phyloP scores from a whole-genome alignment of 1,140 invertebrate genomes.

The Formica exsecta region DNA sequence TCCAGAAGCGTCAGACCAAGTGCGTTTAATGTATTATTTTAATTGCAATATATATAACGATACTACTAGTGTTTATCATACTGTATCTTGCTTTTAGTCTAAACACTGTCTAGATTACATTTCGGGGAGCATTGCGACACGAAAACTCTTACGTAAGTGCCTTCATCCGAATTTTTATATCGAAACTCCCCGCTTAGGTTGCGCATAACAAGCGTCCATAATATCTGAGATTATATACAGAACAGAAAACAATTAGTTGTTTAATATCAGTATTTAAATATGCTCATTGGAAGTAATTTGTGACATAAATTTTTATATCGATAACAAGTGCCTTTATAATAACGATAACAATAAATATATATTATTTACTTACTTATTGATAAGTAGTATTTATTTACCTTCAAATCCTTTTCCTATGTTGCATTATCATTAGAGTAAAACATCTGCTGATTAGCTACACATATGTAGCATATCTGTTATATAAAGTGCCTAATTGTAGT shows the following conservation, averaged over 20 bases:
- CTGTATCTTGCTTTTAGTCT: slow-evolving; percentile 80
- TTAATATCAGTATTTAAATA: slow-evolving; percentile 86
- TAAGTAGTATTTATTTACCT: slow-evolving; percentile 37
- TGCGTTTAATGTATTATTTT: slow-evolving; percentile 77
- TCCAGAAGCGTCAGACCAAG: slow-evolving; percentile 65
- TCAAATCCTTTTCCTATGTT: too few relatives aligned
- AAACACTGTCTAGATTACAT: slow-evolving; percentile 79
- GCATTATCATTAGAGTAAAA: not conserved
- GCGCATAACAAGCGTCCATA: slow-evolving; percentile 66
- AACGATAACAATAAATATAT: slow-evolving; percentile 85
- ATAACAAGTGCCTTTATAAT: slow-evolving; percentile 85
- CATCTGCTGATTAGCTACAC: not conserved
- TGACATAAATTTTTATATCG: slow-evolving; percentile 85
- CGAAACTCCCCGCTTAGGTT: slow-evolving; percentile 67
- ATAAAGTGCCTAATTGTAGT: too few relatives aligned
- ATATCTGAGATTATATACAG: slow-evolving; percentile 81
- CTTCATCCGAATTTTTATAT: slow-evolving; percentile 54
- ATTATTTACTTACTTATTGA: slow-evolving; percentile 85
- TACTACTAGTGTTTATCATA: slow-evolving; percentile 78
- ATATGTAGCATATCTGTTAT: too few relatives aligned
- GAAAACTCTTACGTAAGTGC: slow-evolving; percentile 64
- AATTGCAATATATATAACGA: slow-evolving; percentile 77
- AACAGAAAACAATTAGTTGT: slow-evolving; percentile 81
- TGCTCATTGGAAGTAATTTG: slow-evolving; percentile 85
- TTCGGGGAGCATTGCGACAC: slow-evolving; percentile 67